Conservation (phyloP, 2,888 invertebrate genomes). For the Carpatolechia fugitivella region DNA sequence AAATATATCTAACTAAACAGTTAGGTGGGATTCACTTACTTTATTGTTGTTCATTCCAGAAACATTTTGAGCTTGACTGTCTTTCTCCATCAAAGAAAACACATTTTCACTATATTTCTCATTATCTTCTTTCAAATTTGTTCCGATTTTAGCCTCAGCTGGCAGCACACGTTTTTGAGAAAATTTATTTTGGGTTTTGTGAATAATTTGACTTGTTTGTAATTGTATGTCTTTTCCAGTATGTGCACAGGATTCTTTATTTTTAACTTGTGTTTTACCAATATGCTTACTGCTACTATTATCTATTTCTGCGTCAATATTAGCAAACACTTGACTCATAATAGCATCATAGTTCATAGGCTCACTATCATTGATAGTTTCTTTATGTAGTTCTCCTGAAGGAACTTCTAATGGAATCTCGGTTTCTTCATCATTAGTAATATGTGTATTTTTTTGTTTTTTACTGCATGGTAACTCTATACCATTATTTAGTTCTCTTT, state of each 20-base stretch:
- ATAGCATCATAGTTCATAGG: constrained; percentile 57
- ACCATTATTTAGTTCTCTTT: constrained; percentile 36
- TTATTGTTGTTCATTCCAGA: constrained; percentile 17
- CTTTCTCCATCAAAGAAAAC: constrained; percentile 54
- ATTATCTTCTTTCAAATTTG: constrained; percentile 18
- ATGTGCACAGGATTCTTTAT: neutral
- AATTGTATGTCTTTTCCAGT: neutral
- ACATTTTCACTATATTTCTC: constrained; percentile 62
- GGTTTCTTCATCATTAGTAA: constrained; percentile 9
- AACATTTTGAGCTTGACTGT: constrained; percentile 32
- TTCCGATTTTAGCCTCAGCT: neutral
- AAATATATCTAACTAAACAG: neutral
- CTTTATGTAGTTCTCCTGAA: constrained; percentile 6
- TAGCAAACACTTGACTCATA: constrained; percentile 64
- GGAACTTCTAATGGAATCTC: neutral
- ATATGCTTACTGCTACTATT: constrained; percentile 5
- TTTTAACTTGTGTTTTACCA: neutral
- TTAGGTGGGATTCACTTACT: neutral
- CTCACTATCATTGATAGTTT: constrained; percentile 45
- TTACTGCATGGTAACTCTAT: constrained; percentile 42
- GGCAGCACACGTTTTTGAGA: neutral
- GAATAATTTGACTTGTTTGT: constrained; percentile 26
- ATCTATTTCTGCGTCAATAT: constrained; percentile 63
- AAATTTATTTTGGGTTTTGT: constrained; percentile 33
- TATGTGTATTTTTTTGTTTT: constrained; percentile 40